Percentiles rank a stretch among this genome's conserved stretches.
Conservation (phyloP, 2,888 invertebrate species). For the Cephus sareptanus region DNA sequence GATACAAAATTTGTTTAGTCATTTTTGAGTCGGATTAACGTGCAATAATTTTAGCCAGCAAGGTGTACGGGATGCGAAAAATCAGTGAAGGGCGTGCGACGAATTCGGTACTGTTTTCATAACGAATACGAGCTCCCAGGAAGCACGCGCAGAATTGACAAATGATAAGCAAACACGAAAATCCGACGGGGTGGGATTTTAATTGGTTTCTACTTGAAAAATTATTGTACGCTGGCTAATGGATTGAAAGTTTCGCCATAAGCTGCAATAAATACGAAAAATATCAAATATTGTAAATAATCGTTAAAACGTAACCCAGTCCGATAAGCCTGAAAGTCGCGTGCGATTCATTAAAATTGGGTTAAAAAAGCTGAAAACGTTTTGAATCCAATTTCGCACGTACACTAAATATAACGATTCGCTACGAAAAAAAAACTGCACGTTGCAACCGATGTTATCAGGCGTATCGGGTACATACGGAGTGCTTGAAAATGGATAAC, state of each 20-base stretch:
- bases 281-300: background rate
- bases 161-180: conserved; percentile 29
- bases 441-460: background rate
- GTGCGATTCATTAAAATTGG: background rate
- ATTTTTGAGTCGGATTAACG: background rate
- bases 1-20: background rate
- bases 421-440: background rate
- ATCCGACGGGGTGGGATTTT: conserved; percentile 29
- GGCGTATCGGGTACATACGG: background rate
- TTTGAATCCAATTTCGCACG: background rate
- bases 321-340: background rate
- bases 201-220: conserved; percentile 39
- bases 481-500: conserved; percentile 1
- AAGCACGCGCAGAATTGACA: background rate
- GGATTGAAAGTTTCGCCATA: conserved; percentile 33
- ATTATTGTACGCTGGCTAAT: conserved; percentile 33
- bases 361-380: background rate
- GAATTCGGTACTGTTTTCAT: background rate
- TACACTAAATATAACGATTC: background rate
- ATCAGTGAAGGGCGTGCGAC: background rate
- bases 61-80: background rate
- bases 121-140: background rate
- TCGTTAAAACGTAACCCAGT: background rate
- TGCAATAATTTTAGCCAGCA: background rate
- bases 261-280: background rate